Conservation (phyloP, 2,888 invertebrate species). For the Axea sp. region DNA sequence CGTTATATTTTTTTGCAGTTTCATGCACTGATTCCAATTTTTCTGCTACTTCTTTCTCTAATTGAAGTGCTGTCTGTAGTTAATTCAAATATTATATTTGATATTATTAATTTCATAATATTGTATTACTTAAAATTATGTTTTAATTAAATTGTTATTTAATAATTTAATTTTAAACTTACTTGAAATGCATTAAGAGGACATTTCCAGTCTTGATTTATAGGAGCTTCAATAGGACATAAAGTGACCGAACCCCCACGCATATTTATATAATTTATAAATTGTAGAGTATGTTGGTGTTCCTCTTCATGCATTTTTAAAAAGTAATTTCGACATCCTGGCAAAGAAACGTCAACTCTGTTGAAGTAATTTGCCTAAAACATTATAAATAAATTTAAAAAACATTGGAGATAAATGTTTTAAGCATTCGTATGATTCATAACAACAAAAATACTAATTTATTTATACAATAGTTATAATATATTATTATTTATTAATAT, state of each 20-base stretch:
- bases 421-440: too few relatives aligned
- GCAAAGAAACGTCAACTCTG: conserved; percentile 79
- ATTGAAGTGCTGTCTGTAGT: conserved; percentile 67
- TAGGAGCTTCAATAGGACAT: conserved; percentile 70
- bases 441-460: too few relatives aligned
- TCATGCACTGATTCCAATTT: conserved; percentile 78
- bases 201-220: conserved; percentile 77
- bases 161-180: too few relatives aligned
- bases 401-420: too few relatives aligned
- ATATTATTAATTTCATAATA: too few relatives aligned
- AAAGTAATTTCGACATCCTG: conserved; percentile 78
- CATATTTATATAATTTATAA: conserved; percentile 80
- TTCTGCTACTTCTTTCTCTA: conserved; percentile 73
- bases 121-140: too few relatives aligned
- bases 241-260: conserved; percentile 79
- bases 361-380: conserved; percentile 78
- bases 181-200: conserved; percentile 78
- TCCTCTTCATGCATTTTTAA: conserved; percentile 81
- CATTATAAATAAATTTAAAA: too few relatives aligned
- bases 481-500: too few relatives aligned
- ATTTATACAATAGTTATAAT: too few relatives aligned
- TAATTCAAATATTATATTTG: too few relatives aligned
- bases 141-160: too few relatives aligned
- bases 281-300: conserved; percentile 78
- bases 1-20: conserved; percentile 79